Conservation (phyloP, 2,797 vertebrate species). For the Enteromius fasciolatus region DNA sequence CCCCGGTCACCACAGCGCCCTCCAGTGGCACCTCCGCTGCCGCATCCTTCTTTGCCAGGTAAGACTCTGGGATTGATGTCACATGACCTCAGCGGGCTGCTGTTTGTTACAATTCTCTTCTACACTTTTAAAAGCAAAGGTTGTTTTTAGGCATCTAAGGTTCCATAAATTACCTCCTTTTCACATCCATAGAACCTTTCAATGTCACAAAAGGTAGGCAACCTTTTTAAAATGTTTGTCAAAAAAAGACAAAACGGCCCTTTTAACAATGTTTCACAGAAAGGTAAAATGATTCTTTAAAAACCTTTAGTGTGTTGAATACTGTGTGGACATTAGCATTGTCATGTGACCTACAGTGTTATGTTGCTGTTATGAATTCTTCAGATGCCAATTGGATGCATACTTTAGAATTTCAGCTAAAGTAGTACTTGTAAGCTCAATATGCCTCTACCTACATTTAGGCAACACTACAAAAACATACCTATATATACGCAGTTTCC, state of each 20-base stretch:
- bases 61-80: conserved; percentile 59
- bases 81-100: background rate
- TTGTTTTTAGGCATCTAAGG: background rate
- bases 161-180: background rate
- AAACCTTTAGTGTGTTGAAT: background rate
- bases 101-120: background rate
- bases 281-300: background rate
- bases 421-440: background rate
- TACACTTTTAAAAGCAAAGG: background rate
- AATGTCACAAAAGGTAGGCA: background rate
- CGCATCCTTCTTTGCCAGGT: conserved; percentile 97
- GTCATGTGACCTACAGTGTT: background rate
- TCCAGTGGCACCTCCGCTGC: conserved; percentile 87
- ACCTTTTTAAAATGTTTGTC: background rate
- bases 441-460: background rate
- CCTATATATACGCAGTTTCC: no score
- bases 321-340: background rate
- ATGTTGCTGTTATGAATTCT: background rate
- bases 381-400: background rate
- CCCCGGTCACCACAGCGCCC: conserved; percentile 72
- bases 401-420: background rate
- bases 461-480: background rate
- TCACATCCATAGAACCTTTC: background rate
- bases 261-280: background rate
- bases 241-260: no score